Percentiles rank a stretch among this genome's conserved stretches.
Evolutionary conservation across 2,113 vertebrate genomes (phyloP).

Genomic region (Myiagra hebetior): DNA sequence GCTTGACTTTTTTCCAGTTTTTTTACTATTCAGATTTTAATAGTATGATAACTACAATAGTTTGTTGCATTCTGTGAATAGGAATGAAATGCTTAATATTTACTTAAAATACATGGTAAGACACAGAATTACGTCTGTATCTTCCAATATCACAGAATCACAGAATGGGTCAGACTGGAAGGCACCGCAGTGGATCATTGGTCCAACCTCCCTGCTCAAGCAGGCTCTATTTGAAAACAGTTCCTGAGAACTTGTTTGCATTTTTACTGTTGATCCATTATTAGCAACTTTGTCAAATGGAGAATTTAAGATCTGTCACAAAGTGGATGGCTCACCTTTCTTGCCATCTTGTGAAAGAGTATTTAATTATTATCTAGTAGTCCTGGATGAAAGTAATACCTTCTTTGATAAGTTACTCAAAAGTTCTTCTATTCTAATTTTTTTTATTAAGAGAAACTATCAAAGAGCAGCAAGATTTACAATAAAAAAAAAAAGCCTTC

Average conservation of each 20-base stretch:
- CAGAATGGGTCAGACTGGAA: not conserved
- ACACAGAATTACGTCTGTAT: not conserved
- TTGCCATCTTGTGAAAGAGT: not conserved
- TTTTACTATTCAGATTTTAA: not conserved
- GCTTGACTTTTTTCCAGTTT: not conserved
- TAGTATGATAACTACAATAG: not conserved
- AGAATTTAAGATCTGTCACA: not conserved
- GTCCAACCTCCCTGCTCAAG: not conserved
- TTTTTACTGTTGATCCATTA: not conserved
- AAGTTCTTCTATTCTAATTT: not conserved
- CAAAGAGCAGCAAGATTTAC: not conserved
- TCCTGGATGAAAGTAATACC: not conserved
- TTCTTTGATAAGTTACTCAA: not conserved
- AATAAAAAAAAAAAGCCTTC: not conserved
- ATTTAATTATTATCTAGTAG: not conserved
- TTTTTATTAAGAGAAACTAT: not conserved
- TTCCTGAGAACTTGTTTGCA: not conserved
- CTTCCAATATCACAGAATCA: not conserved
- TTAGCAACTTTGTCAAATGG: not conserved
- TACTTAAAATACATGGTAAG: not conserved
- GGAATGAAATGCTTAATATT: not conserved
- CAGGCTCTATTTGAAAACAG: not conserved
- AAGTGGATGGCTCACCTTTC: not conserved
- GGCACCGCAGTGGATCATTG: not conserved
- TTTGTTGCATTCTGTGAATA: not conserved